Base-by-base conservation (phyloP, 2,888 invertebrate species). In the Coleophora deauratella region DNA sequence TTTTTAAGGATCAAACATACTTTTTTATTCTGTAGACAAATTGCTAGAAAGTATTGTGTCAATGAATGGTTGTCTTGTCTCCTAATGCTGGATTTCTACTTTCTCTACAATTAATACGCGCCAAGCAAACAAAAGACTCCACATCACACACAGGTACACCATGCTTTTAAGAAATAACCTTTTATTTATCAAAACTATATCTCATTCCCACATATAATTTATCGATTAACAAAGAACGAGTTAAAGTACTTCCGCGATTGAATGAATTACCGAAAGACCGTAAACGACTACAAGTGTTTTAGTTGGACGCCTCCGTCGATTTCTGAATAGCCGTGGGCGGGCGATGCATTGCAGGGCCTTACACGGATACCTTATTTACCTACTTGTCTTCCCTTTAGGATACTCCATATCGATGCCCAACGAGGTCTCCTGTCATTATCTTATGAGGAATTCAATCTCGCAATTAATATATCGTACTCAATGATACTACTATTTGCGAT, bases 381-480 rank as follows among this genome's bases (percentile, higher is more conserved):
- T 76, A 79, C 78, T 73, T 74, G 74, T 73, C 72, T 74, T 79
- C 70, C 76, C 79, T 78, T 73, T 70, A 73, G 66, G 63, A 72
- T 66, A 64, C 62, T 57, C 59, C 63, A 70, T 75, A 73, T 72
- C 70, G 67, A 64, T 59, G 60, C 45, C 50, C 55, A 55, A 61
- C 73, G 75, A 75, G 74, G 72, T 61, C 62, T 54, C 54, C 51
- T 58, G 58, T 70, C 70, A 71, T 66, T 73, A 73, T 63, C 69
- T 54, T 60, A 55, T 57, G 57, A 62, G 58, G 62, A 67, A 67
- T 69, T 61, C 61, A 61, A 67, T 66, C 63, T 62, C 55, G 50
- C 51, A 57, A 49, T 66, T 65, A 72, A 66, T 64, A 66, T 21
- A 35, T 34, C 28, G 9, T 32, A 27, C 11, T 12, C 32, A 14